Conservation (phyloP, 1,140 invertebrate species). For the Drosophila lowei region DNA sequence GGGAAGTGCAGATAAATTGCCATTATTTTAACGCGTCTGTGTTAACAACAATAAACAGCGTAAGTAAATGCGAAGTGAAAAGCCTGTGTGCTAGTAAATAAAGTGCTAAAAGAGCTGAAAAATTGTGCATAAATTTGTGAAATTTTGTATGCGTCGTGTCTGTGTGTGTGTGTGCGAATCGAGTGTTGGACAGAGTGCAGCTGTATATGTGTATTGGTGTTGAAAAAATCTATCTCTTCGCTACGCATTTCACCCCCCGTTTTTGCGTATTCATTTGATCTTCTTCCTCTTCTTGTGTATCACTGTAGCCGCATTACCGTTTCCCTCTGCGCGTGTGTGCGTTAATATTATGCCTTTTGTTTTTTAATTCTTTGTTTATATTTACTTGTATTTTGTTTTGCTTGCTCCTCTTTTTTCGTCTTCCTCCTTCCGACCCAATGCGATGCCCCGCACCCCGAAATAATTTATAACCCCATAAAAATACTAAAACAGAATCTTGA, state of each 20-base stretch:
- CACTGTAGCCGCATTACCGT: constrained; percentile 8
- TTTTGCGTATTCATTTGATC: constrained; percentile 58
- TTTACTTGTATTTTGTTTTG: constrained; percentile 73
- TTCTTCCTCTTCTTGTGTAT: constrained; percentile 73
- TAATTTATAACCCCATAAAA: constrained; percentile 18
- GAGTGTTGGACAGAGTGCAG: constrained; percentile 43
- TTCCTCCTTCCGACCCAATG: neutral
- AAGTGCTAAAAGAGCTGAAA: constrained; percentile 36
- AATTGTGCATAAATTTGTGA: constrained; percentile 75
- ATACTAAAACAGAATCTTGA: neutral
- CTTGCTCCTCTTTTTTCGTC: constrained; percentile 37
- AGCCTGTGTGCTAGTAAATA: constrained; percentile 22
- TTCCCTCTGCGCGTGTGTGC: constrained; percentile 11
- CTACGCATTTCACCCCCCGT: constrained; percentile 77
- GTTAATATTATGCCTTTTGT: constrained; percentile 45
- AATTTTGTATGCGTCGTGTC: constrained; percentile 40
- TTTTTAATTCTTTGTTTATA: constrained; percentile 77
- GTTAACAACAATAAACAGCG: constrained; percentile 71
- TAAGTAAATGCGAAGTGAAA: constrained; percentile 48
- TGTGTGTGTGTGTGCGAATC: constrained; percentile 31
- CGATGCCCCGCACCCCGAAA: constrained; percentile 21
- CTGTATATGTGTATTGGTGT: constrained; percentile 52
- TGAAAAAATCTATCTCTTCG: constrained; percentile 78
- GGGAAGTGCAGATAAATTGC: constrained; percentile 67
- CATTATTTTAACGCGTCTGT: constrained; percentile 56